phyloP scores from a whole-genome alignment of 2,113 vertebrate genomes.

The Thomomys bottae region DNA sequence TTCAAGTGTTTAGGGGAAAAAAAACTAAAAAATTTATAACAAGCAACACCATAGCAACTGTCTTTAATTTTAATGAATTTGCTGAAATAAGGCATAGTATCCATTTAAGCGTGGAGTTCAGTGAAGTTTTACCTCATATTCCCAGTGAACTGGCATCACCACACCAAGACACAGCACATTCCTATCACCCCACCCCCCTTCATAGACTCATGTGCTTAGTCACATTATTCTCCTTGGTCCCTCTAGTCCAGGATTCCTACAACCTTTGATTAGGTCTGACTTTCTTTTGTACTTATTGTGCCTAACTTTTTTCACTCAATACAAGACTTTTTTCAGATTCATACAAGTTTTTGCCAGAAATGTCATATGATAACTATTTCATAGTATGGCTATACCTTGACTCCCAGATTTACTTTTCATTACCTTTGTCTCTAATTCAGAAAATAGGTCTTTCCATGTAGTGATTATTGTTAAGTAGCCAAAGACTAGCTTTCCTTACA shows the following conservation, averaged over 20 bases:
- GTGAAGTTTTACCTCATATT: not conserved
- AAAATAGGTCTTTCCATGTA: not conserved
- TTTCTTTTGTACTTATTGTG: not conserved
- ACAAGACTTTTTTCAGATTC: not conserved
- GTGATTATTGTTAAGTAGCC: not conserved
- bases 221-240: too few species aligned
- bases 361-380: not conserved
- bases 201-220: not conserved
- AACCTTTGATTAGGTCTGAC: not conserved
- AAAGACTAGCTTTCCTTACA: not conserved
- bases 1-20: slow-evolving; percentile 1
- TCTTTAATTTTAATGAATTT: slow-evolving; percentile 22
- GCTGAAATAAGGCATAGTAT: not conserved
- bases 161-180: too few species aligned
- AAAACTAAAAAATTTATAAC: slow-evolving; percentile 1
- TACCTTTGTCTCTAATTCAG: not conserved
- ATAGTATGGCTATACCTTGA: not conserved
- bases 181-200: not conserved
- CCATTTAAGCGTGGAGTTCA: not conserved
- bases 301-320: not conserved
- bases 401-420: not conserved
- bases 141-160: not conserved
- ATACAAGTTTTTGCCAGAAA: not conserved
- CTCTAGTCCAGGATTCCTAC: not conserved
- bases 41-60: not conserved